These are phyloP conservation scores for Clarias gariepinus DNA, from an alignment of 2,113 vertebrate genomes.

Conservation along the genomic window DNA sequence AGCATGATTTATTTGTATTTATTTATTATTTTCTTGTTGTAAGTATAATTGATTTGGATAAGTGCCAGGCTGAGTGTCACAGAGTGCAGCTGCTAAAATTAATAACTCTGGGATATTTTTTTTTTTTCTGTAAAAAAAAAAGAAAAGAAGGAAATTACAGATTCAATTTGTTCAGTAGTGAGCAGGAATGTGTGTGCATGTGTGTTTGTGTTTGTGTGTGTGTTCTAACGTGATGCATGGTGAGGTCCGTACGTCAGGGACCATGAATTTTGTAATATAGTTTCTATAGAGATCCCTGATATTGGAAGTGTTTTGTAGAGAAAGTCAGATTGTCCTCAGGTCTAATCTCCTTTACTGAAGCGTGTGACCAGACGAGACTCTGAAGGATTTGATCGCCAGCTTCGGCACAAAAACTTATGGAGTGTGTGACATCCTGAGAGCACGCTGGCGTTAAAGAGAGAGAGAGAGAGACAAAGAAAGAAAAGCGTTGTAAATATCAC, in stretches of 20 bases:
- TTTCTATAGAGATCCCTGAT: not conserved
- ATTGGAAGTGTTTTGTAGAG: not conserved
- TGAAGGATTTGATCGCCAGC: not conserved
- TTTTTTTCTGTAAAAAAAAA: not conserved
- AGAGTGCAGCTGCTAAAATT: not conserved
- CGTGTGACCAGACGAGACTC: not conserved
- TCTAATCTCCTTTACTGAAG: not conserved
- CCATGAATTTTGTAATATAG: not conserved
- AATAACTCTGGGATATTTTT: not conserved
- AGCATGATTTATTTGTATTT: not conserved
- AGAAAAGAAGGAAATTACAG: not conserved
- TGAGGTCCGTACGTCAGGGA: not conserved
- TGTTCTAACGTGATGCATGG: not conserved
- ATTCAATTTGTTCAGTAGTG: not conserved
- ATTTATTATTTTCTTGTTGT: not conserved
- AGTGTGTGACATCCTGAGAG: not conserved
- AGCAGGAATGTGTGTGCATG: not conserved
- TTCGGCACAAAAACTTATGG: not conserved
- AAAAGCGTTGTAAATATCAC: no score
- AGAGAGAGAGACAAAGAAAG: not conserved
- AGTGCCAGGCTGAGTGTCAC: not conserved
- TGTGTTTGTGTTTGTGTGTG: slow-evolving; percentile 10
- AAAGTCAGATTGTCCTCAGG: not conserved
- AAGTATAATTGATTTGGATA: not conserved
- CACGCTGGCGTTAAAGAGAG: not conserved